These are phyloP conservation scores for Dioctria linearis DNA, from an alignment of 2,888 invertebrate genomes.

Conservation along the genomic window DNA sequence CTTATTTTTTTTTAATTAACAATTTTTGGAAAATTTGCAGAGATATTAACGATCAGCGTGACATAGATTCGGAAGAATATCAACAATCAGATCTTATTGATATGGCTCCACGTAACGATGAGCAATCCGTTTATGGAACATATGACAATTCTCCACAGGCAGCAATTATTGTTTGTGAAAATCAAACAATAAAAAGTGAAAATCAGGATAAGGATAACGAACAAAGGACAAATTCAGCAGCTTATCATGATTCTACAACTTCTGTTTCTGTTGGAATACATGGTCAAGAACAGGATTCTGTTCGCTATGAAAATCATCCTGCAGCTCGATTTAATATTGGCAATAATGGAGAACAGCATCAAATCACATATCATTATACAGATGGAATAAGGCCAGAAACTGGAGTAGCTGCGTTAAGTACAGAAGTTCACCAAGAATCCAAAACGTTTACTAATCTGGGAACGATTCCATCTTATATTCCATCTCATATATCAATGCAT, in stretches of 20 bases:
- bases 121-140: conserved; percentile 52
- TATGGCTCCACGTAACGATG: conserved; percentile 62
- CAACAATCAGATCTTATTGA: conserved; percentile 58
- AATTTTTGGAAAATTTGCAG: conserved; percentile 58
- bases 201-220: conserved; percentile 66
- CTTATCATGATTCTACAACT: conserved; percentile 59
- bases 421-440: conserved; percentile 62
- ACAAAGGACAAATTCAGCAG: conserved; percentile 60
- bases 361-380: conserved; percentile 64
- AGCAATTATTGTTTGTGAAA: conserved; percentile 65
- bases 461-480: conserved; percentile 57
- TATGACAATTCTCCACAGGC: conserved; percentile 51
- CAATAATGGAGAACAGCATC: conserved; percentile 58
- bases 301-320: conserved; percentile 57
- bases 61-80: conserved; percentile 60
- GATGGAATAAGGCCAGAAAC: conserved; percentile 50
- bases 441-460: conserved; percentile 70
- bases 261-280: conserved; percentile 36
- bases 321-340: conserved; percentile 14
- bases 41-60: conserved; percentile 66
- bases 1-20: background rate
- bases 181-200: conserved; percentile 67
- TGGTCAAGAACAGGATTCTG: conserved; percentile 56
- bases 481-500: conserved; percentile 45
- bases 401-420: conserved; percentile 1